These are phyloP conservation scores for Mnemiopsis leidyi DNA, from an alignment of 37 sponge, comb jelly and placozoan species.

Conservation along the genomic window DNA sequence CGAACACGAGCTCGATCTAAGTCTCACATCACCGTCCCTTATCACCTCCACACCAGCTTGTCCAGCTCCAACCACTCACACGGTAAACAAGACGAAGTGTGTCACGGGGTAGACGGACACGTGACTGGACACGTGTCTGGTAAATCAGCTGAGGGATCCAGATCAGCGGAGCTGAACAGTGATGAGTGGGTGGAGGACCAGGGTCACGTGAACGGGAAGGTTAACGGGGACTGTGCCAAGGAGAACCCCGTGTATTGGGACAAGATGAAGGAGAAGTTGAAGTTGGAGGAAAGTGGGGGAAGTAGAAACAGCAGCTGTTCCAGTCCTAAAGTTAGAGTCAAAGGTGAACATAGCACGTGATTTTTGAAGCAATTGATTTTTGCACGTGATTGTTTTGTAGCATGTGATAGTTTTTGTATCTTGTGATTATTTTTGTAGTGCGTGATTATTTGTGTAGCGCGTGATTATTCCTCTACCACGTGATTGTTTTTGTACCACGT, in stretches of 20 bases:
- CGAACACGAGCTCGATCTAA: too few relatives aligned
- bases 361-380: not conserved
- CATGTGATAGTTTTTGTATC: not conserved
- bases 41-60: too few relatives aligned
- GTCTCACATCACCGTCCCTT: too few relatives aligned
- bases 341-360: not conserved
- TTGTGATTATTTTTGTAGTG: not conserved
- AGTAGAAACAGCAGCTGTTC: not conserved
- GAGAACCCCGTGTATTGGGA: not conserved
- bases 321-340: not conserved
- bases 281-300: not conserved
- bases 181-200: too few relatives aligned
- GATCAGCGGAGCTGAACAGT: too few relatives aligned
- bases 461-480: not conserved
- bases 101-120: too few relatives aligned
- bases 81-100: too few relatives aligned
- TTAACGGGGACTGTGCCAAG: not conserved
- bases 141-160: too few relatives aligned
- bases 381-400: not conserved
- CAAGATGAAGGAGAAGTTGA: not conserved
- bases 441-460: not conserved
- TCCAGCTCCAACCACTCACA: too few relatives aligned
- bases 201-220: not conserved
- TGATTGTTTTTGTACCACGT: too few relatives aligned
- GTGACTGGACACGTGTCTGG: too few relatives aligned